Evolutionary conservation across 2,797 vertebrate genomes (phyloP), one percentile per base, ranked within the genome.

Genomic region (Lagodon rhomboides): DNA sequence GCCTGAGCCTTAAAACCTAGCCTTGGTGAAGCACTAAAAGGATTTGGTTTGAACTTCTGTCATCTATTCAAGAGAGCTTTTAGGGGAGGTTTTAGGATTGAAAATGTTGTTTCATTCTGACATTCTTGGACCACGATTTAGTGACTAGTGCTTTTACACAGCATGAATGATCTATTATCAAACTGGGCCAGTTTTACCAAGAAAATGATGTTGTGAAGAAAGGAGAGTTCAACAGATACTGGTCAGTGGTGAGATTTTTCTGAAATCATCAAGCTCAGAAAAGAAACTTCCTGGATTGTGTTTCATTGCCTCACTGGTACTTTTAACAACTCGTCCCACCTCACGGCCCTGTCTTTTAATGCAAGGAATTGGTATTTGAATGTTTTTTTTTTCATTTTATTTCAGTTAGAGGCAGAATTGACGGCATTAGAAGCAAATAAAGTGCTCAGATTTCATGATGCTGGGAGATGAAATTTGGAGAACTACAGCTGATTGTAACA

Each of bases 21-120:
- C 44, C 66, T 27, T 80, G 66, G 22, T 49, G 67, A 25, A 38
- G 30, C 51, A 46, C 55, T 67, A 5, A 41, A 50, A 64, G 49
- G 12, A 25, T 2, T 59, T 5, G 27, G 20, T 7, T 34, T 27
- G 1, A 53, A 12, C 30, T 34, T 15, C 17, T 1, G 3, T 6
- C n/a, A 46, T 23, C 47, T 41, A n/a, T 20, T 23, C 44, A 61
- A 30, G 3, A 12, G 50, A 43, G 9, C 13, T 34, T 34, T n/a
- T n/a, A n/a, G n/a, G n/a, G n/a, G n/a, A 41, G 38, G n/a, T 61
- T 23, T 10, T 5, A 6, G 34, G 30, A 30, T 15, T 59, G 12
- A 41, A 50, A 13, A 46, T 13, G 30, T 30, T 10, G 11, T 34
- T n/a, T 62, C 34, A 13, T 20, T 12, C 34, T 60, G 20, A 22